Evolutionary conservation across 1,140 invertebrate genomes (phyloP).

Genomic region (Teleogryllus occipitalis): DNA sequence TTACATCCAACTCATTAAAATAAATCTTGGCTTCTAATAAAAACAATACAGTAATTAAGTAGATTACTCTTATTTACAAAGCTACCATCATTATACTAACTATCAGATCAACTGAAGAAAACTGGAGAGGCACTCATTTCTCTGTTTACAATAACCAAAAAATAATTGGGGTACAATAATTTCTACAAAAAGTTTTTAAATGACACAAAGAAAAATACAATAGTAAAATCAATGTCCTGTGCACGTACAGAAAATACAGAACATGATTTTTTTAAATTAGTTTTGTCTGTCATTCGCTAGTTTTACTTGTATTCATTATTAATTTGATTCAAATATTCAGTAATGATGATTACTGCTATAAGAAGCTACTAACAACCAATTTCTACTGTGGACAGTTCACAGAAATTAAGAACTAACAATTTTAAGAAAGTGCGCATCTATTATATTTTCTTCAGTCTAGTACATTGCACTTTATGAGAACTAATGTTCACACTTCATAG

Average conservation of each 20-base stretch:
- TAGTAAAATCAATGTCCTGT: neutral
- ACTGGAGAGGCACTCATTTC: neutral
- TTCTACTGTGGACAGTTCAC: neutral
- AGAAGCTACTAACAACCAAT: no score
- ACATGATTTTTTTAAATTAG: neutral
- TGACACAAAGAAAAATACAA: neutral
- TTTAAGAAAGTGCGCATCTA: neutral
- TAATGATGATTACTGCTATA: no score
- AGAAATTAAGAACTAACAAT: neutral
- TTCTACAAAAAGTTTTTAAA: neutral
- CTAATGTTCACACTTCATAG: neutral
- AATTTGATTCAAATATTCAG: no score
- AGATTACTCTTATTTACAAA: neutral
- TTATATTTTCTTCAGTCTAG: neutral
- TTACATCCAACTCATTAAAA: neutral
- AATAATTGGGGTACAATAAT: neutral
- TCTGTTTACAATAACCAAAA: neutral
- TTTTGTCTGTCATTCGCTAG: neutral
- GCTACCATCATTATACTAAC: neutral
- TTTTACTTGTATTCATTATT: neutral
- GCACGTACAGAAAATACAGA: neutral
- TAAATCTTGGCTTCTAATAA: neutral
- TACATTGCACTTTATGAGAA: neutral
- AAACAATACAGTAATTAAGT: conserved; percentile 1
- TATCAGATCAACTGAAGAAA: neutral